phyloP scores from a whole-genome alignment of 2,888 invertebrate species.

The Dicyrtoma fusca region DNA sequence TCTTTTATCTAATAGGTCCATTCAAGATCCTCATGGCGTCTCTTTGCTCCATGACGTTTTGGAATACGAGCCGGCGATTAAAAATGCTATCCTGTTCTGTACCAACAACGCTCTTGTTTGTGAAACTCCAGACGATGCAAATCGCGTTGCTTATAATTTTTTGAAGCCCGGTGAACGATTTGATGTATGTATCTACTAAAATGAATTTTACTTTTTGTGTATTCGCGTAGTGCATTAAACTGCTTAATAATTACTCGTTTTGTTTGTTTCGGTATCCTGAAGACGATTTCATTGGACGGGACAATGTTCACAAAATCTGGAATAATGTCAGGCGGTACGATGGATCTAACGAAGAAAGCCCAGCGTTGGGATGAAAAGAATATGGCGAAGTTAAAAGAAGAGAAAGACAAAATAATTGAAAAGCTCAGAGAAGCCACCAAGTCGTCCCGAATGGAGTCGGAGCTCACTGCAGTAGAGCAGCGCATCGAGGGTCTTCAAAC shows the following conservation, averaged over 20 bases:
- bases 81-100: conserved; percentile 95
- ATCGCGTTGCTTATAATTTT: conserved; percentile 91
- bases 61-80: conserved; percentile 79
- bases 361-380: conserved; percentile 99
- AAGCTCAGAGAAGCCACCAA: conserved; percentile 93
- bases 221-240: neutral
- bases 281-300: conserved; percentile 96
- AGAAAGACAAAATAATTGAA: conserved; percentile 88
- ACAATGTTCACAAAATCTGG: conserved; percentile 99
- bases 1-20: conserved; percentile 75
- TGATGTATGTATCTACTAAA: conserved; percentile 65
- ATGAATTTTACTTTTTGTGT: neutral
- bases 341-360: conserved; percentile 93
- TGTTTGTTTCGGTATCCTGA: conserved; percentile 52
- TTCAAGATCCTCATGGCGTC: conserved; percentile 92
- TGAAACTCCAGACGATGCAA: conserved; percentile 97
- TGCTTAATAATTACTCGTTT: conserved; percentile 1
- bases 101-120: conserved; percentile 99
- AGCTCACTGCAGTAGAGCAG: conserved; percentile 94
- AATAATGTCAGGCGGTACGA: conserved; percentile 94
- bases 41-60: conserved; percentile 96
- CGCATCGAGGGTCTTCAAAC: conserved; percentile 94
- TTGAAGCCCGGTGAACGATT: conserved; percentile 75
- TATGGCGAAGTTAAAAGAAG: conserved; percentile 87
- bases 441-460: conserved; percentile 95